phyloP scores from a whole-genome alignment of 2,888 invertebrate genomes.

The Eupithecia subfuscata region DNA sequence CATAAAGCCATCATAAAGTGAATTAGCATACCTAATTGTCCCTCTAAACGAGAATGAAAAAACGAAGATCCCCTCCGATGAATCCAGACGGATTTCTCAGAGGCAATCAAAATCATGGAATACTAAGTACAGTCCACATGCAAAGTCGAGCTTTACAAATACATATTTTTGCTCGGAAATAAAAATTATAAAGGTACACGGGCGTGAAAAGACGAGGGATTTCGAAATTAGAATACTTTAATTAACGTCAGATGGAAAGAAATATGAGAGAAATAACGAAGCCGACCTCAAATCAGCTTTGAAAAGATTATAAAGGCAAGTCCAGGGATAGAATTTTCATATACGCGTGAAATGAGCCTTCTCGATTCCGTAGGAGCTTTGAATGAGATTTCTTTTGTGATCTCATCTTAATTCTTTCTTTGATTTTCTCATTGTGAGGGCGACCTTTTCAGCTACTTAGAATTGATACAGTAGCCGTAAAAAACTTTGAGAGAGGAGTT shows the following conservation, averaged over 20 bases:
- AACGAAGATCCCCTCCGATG: constrained; percentile 65
- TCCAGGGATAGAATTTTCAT: constrained; percentile 55
- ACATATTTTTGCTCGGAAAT: constrained; percentile 59
- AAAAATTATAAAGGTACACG: constrained; percentile 58
- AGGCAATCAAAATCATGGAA: constrained; percentile 78
- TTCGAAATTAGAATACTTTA: constrained; percentile 68
- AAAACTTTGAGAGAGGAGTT: constrained; percentile 12
- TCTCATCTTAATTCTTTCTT: constrained; percentile 59
- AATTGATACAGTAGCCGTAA: constrained; percentile 23
- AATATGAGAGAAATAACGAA: constrained; percentile 56
- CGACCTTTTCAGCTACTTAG: constrained; percentile 48
- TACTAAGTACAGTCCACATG: constrained; percentile 73
- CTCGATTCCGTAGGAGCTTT: constrained; percentile 60
- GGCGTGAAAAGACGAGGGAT: constrained; percentile 51
- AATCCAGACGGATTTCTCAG: constrained; percentile 70
- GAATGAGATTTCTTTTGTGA: constrained; percentile 54
- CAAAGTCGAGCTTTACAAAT: constrained; percentile 65
- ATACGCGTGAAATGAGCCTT: constrained; percentile 64
- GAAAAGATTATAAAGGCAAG: constrained; percentile 56
- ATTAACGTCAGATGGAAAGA: constrained; percentile 64
- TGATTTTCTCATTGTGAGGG: constrained; percentile 58
- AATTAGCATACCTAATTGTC: constrained; percentile 82
- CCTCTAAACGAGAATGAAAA: constrained; percentile 72
- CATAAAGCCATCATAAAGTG: constrained; percentile 72
- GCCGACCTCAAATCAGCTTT: constrained; percentile 59